Base-by-base conservation (phyloP, 2,797 vertebrate species). In the Tragopan temminckii region DNA sequence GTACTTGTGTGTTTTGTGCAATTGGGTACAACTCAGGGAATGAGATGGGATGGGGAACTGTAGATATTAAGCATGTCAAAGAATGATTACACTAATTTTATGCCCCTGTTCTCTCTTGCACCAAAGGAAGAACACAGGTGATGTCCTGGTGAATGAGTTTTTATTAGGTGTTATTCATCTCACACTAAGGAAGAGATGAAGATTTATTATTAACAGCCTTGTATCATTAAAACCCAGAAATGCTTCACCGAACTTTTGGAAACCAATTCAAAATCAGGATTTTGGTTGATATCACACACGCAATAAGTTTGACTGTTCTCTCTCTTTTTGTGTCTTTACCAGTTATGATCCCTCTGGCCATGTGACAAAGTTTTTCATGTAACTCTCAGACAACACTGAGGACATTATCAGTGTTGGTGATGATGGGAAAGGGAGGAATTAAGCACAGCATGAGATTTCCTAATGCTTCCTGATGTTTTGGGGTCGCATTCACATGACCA, bases 1-100 rank as follows among this genome's bases (percentile, higher is more conserved):
- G 31, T 29, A 13, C 48, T 62, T 63, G 8, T 23, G 19, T 13
- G 1, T 8, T 64, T 75, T 61, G 4, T 55, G 25, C 12, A 9
- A 8, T 5, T 13, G 5, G 36, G 24, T 40, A 27, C 0, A n/a
- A 10, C 40, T 76, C 52, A 31, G 13, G 8, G 7, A 92, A 59
- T 4, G 36, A 74, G 1, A 3, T 23, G 5, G 35, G 45, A 52
- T 6, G 38, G 16, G 0, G 17, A 35, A 4, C 14, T 40, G 40
- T 23, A 90, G 46, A n/a, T 36, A 62, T 40, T 31, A 50, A 7
- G 33, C 9, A 63, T 48, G 36, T n/a, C 35, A 38, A 62, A 77
- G 35, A 35, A 5, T 1, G n/a, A 2, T 20, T 58, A 10, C 9
- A 15, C 24, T 59, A 36, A 52, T 52, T 85, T 89, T 81, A n/a